Percentiles rank a stretch among this genome's conserved stretches.
Evolutionary conservation across 2,113 vertebrate species (phyloP).

Genomic region (Sebastes fasciatus): DNA sequence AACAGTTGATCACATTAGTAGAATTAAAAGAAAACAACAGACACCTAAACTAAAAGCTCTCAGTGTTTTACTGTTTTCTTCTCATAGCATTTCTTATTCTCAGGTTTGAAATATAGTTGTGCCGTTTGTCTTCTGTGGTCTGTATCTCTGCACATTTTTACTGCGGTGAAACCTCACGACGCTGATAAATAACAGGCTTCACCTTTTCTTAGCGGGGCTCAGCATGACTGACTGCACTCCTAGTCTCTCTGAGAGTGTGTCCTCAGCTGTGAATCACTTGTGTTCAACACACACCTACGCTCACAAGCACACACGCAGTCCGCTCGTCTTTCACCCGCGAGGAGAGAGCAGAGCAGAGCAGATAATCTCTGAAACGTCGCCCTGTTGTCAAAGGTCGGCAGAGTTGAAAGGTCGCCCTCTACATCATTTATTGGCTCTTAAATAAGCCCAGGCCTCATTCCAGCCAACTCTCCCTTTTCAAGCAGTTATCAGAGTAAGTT

Average conservation of each 20-base stretch:
- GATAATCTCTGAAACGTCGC: constrained; percentile 90
- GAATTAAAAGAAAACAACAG: constrained; percentile 30
- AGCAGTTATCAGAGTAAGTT: constrained; percentile 83
- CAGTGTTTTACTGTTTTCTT: constrained; percentile 49
- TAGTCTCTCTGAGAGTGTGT: constrained; percentile 71
- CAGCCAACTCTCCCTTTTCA: constrained; percentile 83
- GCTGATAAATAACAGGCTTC: constrained; percentile 78
- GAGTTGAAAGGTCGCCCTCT: constrained; percentile 92
- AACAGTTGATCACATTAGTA: constrained; percentile 3
- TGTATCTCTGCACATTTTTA: constrained; percentile 69
- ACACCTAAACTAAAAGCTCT: constrained; percentile 30
- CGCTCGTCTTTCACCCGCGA: constrained; percentile 72
- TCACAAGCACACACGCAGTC: neutral
- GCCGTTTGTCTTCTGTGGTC: constrained; percentile 62
- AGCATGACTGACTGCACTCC: constrained; percentile 75
- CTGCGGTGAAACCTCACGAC: constrained; percentile 67
- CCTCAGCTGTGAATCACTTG: constrained; percentile 82
- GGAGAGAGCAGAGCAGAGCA: constrained; percentile 80
- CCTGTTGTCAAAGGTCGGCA: constrained; percentile 92
- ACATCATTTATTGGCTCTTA: constrained; percentile 93
- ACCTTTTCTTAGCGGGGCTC: constrained; percentile 68
- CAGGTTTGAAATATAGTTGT: constrained; percentile 48
- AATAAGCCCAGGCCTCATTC: constrained; percentile 88
- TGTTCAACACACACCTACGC: constrained; percentile 38
- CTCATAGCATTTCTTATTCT: constrained; percentile 46